Evolutionary conservation across 1,140 invertebrate genomes (phyloP).

Genomic region (Pseudomyrmex gracilis): DNA sequence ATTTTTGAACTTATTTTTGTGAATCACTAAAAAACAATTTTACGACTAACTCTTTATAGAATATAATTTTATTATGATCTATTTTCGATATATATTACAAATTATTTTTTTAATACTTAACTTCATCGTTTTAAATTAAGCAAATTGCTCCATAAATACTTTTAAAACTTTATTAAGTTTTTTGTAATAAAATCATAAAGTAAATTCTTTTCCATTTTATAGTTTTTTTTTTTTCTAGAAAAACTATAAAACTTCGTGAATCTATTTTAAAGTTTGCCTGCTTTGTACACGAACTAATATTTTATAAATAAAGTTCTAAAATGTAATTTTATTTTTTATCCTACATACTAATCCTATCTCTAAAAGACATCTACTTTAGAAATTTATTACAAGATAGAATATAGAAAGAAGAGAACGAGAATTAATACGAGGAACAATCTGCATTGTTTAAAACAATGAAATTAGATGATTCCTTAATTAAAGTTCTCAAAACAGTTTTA

Average conservation of each 20-base stretch:
- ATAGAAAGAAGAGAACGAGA: not conserved
- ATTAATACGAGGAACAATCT: slow-evolving; percentile 16
- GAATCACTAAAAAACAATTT: slow-evolving; percentile 43
- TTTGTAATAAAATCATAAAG: slow-evolving; percentile 18
- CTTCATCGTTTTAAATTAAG: slow-evolving; percentile 32
- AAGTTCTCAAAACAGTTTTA: slow-evolving; percentile 11
- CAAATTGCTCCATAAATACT: slow-evolving; percentile 38
- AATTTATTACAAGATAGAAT: slow-evolving; percentile 17
- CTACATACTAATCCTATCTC: not conserved
- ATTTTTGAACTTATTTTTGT: slow-evolving; percentile 25
- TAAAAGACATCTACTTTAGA: not conserved
- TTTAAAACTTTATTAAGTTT: slow-evolving; percentile 23
- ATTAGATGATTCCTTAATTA: not conserved
- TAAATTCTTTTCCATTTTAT: slow-evolving; percentile 5
- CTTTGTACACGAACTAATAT: not conserved
- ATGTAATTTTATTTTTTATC: not conserved
- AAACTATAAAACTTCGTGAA: not conserved
- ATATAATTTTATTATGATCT: slow-evolving; percentile 43
- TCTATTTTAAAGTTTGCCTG: not conserved
- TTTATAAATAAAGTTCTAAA: slow-evolving; percentile 3
- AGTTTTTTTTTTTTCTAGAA: not conserved
- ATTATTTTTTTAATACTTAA: slow-evolving; percentile 44
- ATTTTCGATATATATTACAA: slow-evolving; percentile 51
- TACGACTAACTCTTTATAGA: slow-evolving; percentile 22
- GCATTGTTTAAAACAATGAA: slow-evolving; percentile 15